phyloP scores from a whole-genome alignment of 2,113 vertebrate species.

The Microtus pennsylvanicus region DNA sequence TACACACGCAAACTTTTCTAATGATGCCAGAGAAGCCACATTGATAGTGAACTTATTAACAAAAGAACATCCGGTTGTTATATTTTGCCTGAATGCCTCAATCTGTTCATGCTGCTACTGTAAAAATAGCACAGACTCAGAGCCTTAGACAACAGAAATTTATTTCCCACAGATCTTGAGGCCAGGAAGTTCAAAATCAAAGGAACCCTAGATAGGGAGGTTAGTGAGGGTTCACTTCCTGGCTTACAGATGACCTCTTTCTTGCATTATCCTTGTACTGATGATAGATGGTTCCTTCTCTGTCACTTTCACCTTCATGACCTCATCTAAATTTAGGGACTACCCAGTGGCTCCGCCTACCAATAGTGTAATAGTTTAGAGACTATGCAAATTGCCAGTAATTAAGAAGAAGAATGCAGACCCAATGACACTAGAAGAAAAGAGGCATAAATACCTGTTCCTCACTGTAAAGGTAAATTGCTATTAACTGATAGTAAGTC shows the following conservation, averaged over 20 bases:
- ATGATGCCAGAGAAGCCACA: not conserved
- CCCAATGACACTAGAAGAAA: no score
- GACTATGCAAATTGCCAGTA: not conserved
- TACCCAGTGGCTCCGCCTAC: rapidly evolving
- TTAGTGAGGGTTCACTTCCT: not conserved
- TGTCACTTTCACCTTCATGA: not conserved
- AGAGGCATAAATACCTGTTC: not conserved
- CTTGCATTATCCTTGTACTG: rapidly evolving
- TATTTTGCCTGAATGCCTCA: not conserved
- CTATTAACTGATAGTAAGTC: not conserved
- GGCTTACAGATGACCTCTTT: not conserved
- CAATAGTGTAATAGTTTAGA: not conserved
- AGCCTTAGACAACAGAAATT: not conserved
- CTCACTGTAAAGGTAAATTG: not conserved
- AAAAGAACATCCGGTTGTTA: not conserved
- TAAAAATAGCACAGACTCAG: not conserved
- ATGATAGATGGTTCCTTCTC: not conserved
- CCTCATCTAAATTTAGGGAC: not conserved
- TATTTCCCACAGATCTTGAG: not conserved
- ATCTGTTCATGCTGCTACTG: no score
- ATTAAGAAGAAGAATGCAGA: not conserved
- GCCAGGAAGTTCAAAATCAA: not conserved
- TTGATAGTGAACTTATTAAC: not conserved
- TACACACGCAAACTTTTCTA: not conserved
- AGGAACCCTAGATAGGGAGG: not conserved